Conservation (phyloP, 2,113 vertebrate species). For the Rhombomys opimus region DNA sequence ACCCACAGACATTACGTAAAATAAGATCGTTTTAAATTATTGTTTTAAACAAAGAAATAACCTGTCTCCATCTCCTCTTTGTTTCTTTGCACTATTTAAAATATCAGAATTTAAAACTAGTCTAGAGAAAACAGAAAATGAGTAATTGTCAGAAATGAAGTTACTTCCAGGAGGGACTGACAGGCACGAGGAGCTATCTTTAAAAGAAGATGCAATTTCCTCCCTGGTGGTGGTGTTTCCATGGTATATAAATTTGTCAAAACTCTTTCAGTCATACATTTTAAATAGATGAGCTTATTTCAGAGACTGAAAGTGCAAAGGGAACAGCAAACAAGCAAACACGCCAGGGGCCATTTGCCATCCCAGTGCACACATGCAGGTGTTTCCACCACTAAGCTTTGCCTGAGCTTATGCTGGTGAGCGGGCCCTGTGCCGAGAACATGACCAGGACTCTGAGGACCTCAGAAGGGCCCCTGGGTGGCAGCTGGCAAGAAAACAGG, state of each 20-base stretch:
- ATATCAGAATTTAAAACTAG: background rate
- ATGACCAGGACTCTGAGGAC: background rate
- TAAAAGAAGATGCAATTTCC: background rate
- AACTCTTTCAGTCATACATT: conserved; percentile 9
- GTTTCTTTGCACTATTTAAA: background rate
- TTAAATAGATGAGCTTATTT: background rate
- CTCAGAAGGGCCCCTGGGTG: background rate
- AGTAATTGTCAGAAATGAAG: background rate
- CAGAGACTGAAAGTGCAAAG: background rate
- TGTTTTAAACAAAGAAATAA: background rate
- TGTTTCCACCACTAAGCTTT: background rate
- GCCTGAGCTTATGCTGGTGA: background rate
- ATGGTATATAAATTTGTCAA: background rate
- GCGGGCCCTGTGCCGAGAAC: background rate
- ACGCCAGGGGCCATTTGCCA: background rate
- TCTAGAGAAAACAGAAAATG: background rate
- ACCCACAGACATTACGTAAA: background rate
- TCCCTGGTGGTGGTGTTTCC: background rate
- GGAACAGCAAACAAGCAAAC: background rate
- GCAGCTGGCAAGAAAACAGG: background rate
- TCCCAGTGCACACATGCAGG: background rate
- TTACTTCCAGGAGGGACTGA: background rate
- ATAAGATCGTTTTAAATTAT: background rate
- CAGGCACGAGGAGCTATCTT: background rate
- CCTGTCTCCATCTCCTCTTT: background rate